Evolutionary conservation across 2,888 invertebrate species (phyloP).

Genomic region (Lypha dubia): DNA sequence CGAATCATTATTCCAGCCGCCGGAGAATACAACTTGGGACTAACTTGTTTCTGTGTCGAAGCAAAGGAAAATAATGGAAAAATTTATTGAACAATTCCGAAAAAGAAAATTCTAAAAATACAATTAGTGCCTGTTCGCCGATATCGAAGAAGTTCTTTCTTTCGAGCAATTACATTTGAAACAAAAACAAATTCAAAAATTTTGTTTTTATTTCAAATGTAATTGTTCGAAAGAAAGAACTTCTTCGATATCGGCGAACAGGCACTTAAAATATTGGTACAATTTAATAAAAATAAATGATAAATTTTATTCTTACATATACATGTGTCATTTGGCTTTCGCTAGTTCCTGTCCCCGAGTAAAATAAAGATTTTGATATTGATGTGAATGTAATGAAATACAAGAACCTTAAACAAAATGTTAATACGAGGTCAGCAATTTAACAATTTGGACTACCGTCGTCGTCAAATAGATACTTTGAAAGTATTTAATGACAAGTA

Average conservation of each 20-base stretch:
- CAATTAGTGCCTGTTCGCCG: no score
- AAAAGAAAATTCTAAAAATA: conserved; percentile 33
- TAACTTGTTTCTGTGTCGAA: background rate
- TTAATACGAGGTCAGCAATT: conserved; percentile 65
- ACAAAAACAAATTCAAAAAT: no score
- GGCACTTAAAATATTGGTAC: conserved; percentile 16
- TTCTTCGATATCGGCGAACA: no score
- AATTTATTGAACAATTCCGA: conserved; percentile 12
- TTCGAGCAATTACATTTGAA: no score
- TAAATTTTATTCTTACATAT: background rate
- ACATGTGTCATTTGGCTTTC: conserved; percentile 5
- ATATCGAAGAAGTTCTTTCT: no score
- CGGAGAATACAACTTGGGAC: background rate
- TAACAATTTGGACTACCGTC: conserved; percentile 78
- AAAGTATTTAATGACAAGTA: conserved; percentile 93
- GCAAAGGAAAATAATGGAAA: conserved; percentile 1
- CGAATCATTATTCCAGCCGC: background rate
- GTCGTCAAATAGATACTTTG: conserved; percentile 91
- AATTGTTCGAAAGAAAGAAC: no score
- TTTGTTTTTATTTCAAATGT: no score
- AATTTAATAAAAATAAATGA: background rate
- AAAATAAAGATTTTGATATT: conserved; percentile 5
- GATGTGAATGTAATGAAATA: background rate
- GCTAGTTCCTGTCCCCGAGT: background rate
- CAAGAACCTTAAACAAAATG: conserved; percentile 44